Percentiles rank a stretch among this genome's conserved stretches.
phyloP scores from a whole-genome alignment of 1,140 invertebrate species.

The Trichonephila clavata region DNA sequence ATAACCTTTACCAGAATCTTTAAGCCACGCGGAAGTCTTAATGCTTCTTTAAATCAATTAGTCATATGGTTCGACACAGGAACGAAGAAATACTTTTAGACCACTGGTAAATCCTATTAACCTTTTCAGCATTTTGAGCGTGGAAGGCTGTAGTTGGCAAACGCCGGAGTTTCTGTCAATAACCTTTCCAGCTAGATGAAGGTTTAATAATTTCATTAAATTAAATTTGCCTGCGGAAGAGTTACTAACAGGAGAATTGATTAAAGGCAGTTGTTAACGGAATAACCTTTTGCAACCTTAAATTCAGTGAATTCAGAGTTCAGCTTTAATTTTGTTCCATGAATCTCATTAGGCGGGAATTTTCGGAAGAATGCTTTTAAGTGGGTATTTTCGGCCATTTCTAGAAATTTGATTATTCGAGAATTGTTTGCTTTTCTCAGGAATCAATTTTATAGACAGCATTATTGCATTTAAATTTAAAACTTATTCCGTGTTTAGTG shows the following conservation, averaged over 20 bases:
- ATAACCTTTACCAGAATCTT: too few species aligned
- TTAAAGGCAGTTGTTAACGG: not conserved
- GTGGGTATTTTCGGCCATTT: not conserved
- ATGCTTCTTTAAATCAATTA: not conserved
- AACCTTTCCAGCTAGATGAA: not conserved
- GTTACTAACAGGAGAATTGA: not conserved
- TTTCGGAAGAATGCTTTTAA: not conserved
- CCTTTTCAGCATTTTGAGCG: not conserved
- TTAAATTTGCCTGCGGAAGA: not conserved
- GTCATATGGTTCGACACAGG: not conserved
- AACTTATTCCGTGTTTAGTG: too few species aligned
- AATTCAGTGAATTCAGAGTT: not conserved
- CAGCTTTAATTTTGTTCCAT: not conserved
- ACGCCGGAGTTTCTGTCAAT: not conserved
- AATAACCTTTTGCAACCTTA: not conserved
- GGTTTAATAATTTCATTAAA: slow-evolving; percentile 13
- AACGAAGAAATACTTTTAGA: not conserved
- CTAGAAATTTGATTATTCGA: too few species aligned
- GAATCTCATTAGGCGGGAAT: not conserved
- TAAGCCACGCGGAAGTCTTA: too few species aligned
- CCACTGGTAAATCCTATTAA: not conserved
- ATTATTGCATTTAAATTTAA: too few species aligned
- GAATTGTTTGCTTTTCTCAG: too few species aligned
- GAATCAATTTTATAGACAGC: too few species aligned
- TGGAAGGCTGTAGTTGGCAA: not conserved